Conservation (phyloP, 2,888 invertebrate species). For the Cylloceria caligata region DNA sequence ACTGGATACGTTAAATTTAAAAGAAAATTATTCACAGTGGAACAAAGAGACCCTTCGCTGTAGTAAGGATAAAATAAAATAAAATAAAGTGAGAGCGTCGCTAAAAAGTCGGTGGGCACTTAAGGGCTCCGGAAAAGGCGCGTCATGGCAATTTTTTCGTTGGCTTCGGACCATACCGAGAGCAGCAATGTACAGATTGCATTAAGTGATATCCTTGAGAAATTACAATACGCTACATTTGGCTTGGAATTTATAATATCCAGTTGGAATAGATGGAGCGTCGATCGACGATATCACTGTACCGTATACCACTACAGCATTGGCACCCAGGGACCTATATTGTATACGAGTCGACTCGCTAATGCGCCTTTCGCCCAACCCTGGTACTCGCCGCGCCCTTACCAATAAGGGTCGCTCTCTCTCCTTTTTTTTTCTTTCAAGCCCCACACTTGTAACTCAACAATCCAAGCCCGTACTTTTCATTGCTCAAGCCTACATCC, state of each 20-base stretch:
- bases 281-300: constrained; percentile 73
- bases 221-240: constrained; percentile 84
- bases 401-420: constrained; percentile 75
- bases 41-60: constrained; percentile 19
- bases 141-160: constrained; percentile 42
- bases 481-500: constrained; percentile 30
- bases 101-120: constrained; percentile 12
- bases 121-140: constrained; percentile 26
- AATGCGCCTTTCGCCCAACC: constrained; percentile 76
- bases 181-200: constrained; percentile 75
- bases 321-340: constrained; percentile 82
- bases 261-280: constrained; percentile 57
- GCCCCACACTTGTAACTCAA: constrained; percentile 50
- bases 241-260: constrained; percentile 84
- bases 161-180: constrained; percentile 7
- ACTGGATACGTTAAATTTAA: constrained; percentile 11
- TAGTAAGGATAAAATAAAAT: constrained; percentile 47
- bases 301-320: constrained; percentile 49
- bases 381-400: constrained; percentile 65
- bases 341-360: constrained; percentile 77
- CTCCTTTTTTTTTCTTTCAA: constrained; percentile 46
- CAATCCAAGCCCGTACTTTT: constrained; percentile 40
- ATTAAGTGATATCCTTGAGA: constrained; percentile 81
- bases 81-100: constrained; percentile 44
- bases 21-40: constrained; percentile 53